These are phyloP conservation scores for Spisula solida DNA, from an alignment of 2,888 invertebrate species.

Conservation along the genomic window DNA sequence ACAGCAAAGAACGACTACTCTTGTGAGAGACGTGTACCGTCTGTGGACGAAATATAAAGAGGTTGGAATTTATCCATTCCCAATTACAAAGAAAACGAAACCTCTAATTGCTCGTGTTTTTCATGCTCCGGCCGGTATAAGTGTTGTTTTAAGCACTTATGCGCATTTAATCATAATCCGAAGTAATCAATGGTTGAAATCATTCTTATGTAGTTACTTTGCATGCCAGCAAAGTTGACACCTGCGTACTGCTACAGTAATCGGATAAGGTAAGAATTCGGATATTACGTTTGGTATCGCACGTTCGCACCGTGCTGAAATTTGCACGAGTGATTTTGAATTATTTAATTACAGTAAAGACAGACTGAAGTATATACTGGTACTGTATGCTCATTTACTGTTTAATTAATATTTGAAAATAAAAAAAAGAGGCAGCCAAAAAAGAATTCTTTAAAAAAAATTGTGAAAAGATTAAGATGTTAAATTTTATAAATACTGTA, in stretches of 20 bases:
- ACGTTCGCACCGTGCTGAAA: not conserved
- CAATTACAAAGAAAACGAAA: constrained; percentile 25
- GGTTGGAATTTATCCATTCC: constrained; percentile 4
- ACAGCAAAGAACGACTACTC: too few species aligned
- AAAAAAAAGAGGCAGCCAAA: too few species aligned
- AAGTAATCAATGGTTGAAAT: not conserved
- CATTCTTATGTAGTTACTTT: not conserved
- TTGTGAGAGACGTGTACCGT: not conserved
- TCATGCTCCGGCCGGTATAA: not conserved
- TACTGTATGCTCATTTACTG: not conserved
- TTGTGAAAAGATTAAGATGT: too few species aligned
- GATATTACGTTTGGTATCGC: not conserved
- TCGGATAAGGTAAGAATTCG: constrained; percentile 10
- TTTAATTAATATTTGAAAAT: too few species aligned
- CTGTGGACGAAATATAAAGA: not conserved
- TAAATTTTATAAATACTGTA: not conserved
- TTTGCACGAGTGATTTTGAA: not conserved
- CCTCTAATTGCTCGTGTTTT: not conserved
- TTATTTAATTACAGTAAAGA: not conserved
- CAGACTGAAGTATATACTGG: not conserved
- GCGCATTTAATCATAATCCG: not conserved
- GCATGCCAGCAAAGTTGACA: not conserved
- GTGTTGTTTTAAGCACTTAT: constrained; percentile 6
- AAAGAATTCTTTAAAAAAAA: not conserved
- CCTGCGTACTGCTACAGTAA: not conserved